These are phyloP conservation scores for Grapholita molesta DNA, from an alignment of 1,140 invertebrate genomes.

Conservation along the genomic window DNA sequence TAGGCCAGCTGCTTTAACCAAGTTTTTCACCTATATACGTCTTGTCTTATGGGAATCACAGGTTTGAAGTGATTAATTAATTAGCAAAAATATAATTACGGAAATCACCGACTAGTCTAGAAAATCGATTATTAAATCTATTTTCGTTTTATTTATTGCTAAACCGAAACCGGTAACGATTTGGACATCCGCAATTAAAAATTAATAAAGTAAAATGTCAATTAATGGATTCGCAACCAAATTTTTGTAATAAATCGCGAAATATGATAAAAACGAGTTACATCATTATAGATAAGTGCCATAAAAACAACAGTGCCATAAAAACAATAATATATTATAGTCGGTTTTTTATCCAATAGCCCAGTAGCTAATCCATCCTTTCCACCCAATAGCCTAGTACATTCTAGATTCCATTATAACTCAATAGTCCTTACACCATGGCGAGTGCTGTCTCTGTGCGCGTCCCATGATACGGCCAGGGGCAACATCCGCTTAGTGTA, in stretches of 20 bases:
- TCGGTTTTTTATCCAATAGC: no score
- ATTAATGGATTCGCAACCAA: not conserved
- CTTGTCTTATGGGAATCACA: no score
- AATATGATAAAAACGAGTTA: not conserved
- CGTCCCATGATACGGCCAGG: no score
- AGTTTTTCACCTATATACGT: no score
- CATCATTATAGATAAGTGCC: not conserved
- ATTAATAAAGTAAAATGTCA: not conserved
- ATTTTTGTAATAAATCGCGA: not conserved
- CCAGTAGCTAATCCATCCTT: no score
- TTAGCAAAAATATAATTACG: not conserved
- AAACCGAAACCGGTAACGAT: not conserved
- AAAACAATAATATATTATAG: not conserved
- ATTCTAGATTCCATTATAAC: no score
- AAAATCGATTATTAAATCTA: not conserved
- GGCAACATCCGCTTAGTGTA: no score
- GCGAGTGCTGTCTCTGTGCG: no score
- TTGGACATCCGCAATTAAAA: not conserved
- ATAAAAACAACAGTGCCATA: not conserved
- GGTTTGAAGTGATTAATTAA: not conserved
- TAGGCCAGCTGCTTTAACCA: no score
- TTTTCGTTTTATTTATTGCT: not conserved
- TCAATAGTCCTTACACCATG: no score
- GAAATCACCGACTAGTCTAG: not conserved
- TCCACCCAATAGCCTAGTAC: no score